Percentiles rank a stretch among this genome's conserved stretches.
phyloP scores from a whole-genome alignment of 2,888 invertebrate genomes.

The Drosophila pseudotakahashii region DNA sequence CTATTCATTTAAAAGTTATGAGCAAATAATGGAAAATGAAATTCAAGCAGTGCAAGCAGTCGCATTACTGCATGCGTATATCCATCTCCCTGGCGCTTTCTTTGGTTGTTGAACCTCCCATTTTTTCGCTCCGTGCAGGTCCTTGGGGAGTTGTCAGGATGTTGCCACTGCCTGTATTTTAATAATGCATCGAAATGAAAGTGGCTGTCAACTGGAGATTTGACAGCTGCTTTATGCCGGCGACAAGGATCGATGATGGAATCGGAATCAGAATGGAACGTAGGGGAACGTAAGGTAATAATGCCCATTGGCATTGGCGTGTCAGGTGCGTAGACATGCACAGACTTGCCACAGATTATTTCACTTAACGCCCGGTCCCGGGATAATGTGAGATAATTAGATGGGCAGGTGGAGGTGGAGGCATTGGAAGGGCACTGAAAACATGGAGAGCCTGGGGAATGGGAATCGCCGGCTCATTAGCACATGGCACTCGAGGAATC shows the following conservation, averaged over 20 bases:
- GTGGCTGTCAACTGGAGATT: constrained; percentile 79
- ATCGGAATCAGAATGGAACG: constrained; percentile 6
- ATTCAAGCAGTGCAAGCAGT: too few relatives aligned
- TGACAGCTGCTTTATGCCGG: constrained; percentile 76
- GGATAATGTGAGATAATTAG: constrained; percentile 63
- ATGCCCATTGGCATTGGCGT: constrained; percentile 13
- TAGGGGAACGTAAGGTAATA: constrained; percentile 26
- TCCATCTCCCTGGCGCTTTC: too few relatives aligned
- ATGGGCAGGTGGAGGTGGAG: constrained; percentile 6
- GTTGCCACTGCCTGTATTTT: constrained; percentile 76
- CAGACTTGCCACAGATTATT: constrained; percentile 48
- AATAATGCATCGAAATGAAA: constrained; percentile 80
- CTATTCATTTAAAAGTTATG: too few relatives aligned
- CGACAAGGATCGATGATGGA: constrained; percentile 76
- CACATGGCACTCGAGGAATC: constrained; percentile 49
- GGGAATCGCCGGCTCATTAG: constrained; percentile 58
- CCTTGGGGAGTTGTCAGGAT: constrained; percentile 66
- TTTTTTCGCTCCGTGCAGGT: constrained; percentile 21
- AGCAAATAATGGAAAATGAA: too few relatives aligned
- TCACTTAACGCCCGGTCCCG: constrained; percentile 40
- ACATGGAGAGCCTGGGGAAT: constrained; percentile 4
- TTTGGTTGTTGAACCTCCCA: too few relatives aligned
- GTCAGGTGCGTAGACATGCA: constrained; percentile 49
- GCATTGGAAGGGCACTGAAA: background rate
- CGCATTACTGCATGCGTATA: too few relatives aligned